A percentile compares a stretch with the other conserved stretches of the same genome.
Evolutionary conservation across 2,888 invertebrate species (phyloP).

Genomic region (Chaetogeoica ovagalla): DNA sequence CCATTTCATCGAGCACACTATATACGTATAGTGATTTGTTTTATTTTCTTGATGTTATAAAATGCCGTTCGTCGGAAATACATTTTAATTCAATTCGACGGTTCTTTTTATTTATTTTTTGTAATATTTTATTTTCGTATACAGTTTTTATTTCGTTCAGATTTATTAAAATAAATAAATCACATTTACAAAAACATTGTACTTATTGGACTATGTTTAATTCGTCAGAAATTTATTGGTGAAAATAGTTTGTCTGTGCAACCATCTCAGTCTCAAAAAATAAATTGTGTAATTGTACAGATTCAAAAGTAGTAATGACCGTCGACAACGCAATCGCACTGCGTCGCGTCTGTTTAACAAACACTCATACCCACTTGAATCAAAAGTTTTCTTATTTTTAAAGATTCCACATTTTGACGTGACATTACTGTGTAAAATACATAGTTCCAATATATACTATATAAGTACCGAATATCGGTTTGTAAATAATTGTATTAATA

Average conservation of each 20-base stretch:
- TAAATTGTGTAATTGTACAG: conserved; percentile 6
- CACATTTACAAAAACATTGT: not conserved
- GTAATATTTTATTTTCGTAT: not conserved
- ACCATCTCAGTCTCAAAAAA: not conserved
- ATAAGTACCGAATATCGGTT: too few relatives aligned
- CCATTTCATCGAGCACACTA: not conserved
- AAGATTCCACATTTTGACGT: too few relatives aligned
- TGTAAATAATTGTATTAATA: too few relatives aligned
- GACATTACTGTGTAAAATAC: too few relatives aligned
- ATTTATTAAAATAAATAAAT: not conserved
- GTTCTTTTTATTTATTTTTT: not conserved
- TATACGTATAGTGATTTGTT: too few relatives aligned
- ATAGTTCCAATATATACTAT: too few relatives aligned
- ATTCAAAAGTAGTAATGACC: conserved; percentile 9
- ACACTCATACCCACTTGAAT: not conserved
- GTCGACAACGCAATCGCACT: too few relatives aligned
- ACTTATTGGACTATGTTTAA: not conserved
- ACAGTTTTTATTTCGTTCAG: not conserved
- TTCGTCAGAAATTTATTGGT: not conserved
- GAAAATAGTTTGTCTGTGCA: not conserved
- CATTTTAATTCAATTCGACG: not conserved
- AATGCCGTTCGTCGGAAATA: not conserved
- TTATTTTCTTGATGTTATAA: not conserved
- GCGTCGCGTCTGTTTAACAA: conserved; percentile 9
- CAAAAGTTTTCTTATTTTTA: conserved; percentile 2